These are phyloP conservation scores for Eupithecia vulgata DNA, from an alignment of 2,888 invertebrate genomes.

Conservation along the genomic window DNA sequence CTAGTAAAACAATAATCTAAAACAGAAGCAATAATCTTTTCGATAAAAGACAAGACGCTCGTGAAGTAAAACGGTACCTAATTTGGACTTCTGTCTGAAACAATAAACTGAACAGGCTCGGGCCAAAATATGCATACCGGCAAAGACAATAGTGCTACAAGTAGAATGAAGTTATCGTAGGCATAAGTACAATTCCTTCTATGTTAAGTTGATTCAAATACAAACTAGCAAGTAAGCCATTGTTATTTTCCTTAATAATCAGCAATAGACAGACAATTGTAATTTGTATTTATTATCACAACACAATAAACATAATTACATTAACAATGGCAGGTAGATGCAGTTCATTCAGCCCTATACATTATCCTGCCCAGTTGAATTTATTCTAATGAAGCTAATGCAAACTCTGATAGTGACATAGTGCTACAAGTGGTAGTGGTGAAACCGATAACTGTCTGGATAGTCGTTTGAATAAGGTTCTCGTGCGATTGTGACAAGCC, in stretches of 20 bases:
- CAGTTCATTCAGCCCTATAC: conserved; percentile 47
- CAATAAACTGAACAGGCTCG: background rate
- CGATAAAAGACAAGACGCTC: background rate
- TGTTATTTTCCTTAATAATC: conserved; percentile 37
- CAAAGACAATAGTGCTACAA: conserved; percentile 18
- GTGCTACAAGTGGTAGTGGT: conserved; percentile 49
- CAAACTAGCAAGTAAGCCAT: conserved; percentile 28
- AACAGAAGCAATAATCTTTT: background rate
- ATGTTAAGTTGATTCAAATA: conserved; percentile 28
- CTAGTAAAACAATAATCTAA: too few relatives aligned
- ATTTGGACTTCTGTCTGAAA: background rate
- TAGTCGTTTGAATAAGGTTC: conserved; percentile 46
- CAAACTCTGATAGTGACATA: conserved; percentile 46
- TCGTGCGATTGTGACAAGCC: conserved; percentile 52
- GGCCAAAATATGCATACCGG: conserved; percentile 2
- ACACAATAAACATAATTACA: conserved; percentile 44
- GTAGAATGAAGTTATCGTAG: conserved; percentile 23
- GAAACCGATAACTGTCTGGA: conserved; percentile 37
- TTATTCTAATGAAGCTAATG: conserved; percentile 47
- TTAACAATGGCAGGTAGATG: conserved; percentile 37
- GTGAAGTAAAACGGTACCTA: background rate
- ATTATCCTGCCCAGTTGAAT: conserved; percentile 46
- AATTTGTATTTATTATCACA: conserved; percentile 43
- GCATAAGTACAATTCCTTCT: conserved; percentile 20
- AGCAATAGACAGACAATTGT: conserved; percentile 42